Evolutionary conservation across 92 coral and sea anemone species (phyloP).

Genomic region (Umimayanthus chanpuru): DNA sequence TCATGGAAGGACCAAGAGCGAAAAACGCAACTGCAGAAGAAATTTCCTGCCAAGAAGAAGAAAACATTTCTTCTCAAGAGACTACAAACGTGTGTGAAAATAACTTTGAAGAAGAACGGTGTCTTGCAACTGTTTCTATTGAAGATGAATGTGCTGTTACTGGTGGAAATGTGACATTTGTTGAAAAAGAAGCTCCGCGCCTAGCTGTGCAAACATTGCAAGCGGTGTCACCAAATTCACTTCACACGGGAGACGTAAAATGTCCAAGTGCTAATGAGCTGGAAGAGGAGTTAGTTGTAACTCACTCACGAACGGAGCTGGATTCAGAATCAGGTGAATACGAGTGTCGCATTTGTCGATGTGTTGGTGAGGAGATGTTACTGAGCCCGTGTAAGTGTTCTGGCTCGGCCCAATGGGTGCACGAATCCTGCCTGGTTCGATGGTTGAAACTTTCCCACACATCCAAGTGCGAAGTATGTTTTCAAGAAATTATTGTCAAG

Average conservation of each 20-base stretch:
- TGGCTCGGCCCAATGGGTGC: constrained; percentile 95
- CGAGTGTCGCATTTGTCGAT: constrained; percentile 93
- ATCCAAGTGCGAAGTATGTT: constrained; percentile 88
- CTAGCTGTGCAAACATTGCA: not conserved
- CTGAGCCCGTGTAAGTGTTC: constrained; percentile 93
- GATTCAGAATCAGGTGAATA: constrained; percentile 24
- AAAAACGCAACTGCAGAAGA: not conserved
- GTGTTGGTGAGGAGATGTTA: constrained; percentile 71
- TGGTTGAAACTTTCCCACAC: constrained; percentile 92
- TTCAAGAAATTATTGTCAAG: constrained; percentile 73
- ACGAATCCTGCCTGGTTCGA: constrained; percentile 84
- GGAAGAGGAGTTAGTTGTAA: not conserved
- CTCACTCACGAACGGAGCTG: not conserved
- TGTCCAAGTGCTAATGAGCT: not conserved
- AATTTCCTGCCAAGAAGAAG: not conserved
- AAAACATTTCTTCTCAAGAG: not conserved
- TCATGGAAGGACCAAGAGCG: not conserved
- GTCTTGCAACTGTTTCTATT: not conserved
- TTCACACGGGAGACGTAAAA: not conserved
- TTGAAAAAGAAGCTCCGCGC: not conserved
- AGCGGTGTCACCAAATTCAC: constrained; percentile 17
- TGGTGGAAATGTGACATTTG: constrained; percentile 25
- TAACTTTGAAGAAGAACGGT: not conserved
- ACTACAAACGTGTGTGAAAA: not conserved
- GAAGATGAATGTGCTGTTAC: constrained; percentile 12